These are phyloP conservation scores for Hypocryptadius cinnamomeus DNA, from an alignment of 2,113 vertebrate species.

Conservation along the genomic window DNA sequence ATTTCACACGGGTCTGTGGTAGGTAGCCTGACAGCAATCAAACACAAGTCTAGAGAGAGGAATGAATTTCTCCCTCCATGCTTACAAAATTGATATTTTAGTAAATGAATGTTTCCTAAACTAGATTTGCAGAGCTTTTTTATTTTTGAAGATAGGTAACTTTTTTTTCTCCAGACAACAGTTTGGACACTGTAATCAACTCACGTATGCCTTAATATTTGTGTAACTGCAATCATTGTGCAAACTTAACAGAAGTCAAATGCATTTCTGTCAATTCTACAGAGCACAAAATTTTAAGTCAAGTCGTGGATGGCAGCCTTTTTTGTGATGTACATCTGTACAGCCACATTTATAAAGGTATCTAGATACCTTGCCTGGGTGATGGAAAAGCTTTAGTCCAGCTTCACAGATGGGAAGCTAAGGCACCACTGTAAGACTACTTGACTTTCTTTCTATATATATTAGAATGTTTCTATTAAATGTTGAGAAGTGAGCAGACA, in stretches of 20 bases:
- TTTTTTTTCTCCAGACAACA: neutral
- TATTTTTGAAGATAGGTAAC: neutral
- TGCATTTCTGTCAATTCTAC: neutral
- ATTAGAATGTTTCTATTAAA: neutral
- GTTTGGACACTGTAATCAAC: neutral
- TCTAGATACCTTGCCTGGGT: neutral
- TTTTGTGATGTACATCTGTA: neutral
- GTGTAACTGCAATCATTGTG: neutral
- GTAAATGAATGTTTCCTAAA: neutral
- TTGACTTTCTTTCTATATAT: neutral
- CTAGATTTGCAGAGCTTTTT: neutral
- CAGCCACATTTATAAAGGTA: neutral
- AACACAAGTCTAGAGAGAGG: neutral
- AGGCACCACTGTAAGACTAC: neutral
- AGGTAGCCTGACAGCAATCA: slow-evolving; percentile 30
- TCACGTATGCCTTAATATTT: neutral
- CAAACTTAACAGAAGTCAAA: neutral
- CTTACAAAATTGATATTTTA: neutral
- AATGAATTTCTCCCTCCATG: neutral
- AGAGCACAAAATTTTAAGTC: neutral
- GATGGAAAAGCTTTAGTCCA: neutral
- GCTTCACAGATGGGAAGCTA: neutral
- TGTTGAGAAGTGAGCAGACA: neutral
- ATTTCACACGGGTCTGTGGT: slow-evolving; percentile 45
- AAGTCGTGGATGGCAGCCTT: neutral